Conservation (phyloP, 1,140 invertebrate species). For the Aphaenogaster floridana region DNA sequence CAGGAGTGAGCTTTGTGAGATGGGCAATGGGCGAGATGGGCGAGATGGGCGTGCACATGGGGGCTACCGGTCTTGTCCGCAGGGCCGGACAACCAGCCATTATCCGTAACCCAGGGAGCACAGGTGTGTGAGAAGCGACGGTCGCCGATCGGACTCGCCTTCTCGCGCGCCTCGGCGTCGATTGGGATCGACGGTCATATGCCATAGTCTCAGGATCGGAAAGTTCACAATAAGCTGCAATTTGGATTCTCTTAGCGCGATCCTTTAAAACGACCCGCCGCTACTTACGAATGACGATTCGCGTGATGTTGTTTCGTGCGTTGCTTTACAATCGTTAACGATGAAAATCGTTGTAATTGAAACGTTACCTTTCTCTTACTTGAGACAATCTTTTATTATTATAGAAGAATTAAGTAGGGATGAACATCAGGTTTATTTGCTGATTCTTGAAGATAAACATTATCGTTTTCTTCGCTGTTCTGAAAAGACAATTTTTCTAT, state of each 20-base stretch:
- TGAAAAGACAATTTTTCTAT: neutral
- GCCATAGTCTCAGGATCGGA: neutral
- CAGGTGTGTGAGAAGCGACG: conserved; percentile 67
- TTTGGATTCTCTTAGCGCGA: conserved; percentile 5
- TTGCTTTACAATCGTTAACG: conserved; percentile 13
- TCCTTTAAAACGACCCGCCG: neutral
- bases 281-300: neutral
- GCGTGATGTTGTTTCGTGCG: neutral
- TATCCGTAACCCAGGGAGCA: conserved; percentile 63
- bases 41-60: conserved; percentile 69
- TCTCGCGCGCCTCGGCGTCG: neutral
- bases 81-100: conserved; percentile 72
- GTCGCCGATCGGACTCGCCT: conserved; percentile 23
- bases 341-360: neutral
- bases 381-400: conserved; percentile 9
- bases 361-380: conserved; percentile 13
- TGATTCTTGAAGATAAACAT: conserved; percentile 5
- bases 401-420: neutral
- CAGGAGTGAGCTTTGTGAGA: conserved; percentile 47
- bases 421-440: neutral
- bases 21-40: conserved; percentile 49
- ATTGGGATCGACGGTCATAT: conserved; percentile 4
- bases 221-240: conserved; percentile 12
- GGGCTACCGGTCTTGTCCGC: conserved; percentile 75
- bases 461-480: neutral